phyloP scores from a whole-genome alignment of 2,888 invertebrate species.

The Smittia sp. region DNA sequence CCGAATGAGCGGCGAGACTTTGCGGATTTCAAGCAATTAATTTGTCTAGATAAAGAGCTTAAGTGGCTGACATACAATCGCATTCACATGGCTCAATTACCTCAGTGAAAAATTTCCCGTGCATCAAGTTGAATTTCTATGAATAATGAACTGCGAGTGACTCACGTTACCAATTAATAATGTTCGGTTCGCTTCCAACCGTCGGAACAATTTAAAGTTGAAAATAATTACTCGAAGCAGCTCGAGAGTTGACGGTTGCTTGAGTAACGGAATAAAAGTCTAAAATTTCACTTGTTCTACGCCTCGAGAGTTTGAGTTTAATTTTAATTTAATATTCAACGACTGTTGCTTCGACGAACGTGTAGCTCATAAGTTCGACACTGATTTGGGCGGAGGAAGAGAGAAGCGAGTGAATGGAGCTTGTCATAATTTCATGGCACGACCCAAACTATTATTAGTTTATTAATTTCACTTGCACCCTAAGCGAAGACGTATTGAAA shows the following conservation, averaged over 20 bases:
- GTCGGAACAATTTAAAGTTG: background rate
- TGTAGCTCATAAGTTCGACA: background rate
- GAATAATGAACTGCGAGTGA: background rate
- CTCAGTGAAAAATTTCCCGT: background rate
- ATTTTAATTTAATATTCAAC: background rate
- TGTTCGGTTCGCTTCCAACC: background rate
- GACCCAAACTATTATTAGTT: no score
- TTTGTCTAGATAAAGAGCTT: no score
- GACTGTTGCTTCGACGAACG: background rate
- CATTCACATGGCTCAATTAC: no score
- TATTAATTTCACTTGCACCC: no score
- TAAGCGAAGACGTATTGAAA: no score
- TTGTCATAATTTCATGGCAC: no score
- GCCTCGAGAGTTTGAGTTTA: background rate
- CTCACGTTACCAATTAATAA: slow-evolving; percentile 37
- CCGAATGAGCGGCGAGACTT: no score
- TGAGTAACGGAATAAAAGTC: background rate
- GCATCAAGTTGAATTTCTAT: background rate
- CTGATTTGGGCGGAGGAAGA: background rate
- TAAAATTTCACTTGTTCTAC: background rate
- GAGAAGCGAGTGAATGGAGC: no score
- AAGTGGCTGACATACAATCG: no score
- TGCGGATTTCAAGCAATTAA: no score
- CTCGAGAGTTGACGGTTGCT: background rate
- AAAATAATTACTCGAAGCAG: background rate